Evolutionary conservation across 2,113 vertebrate genomes (phyloP).

Genomic region (Axis porcinus): DNA sequence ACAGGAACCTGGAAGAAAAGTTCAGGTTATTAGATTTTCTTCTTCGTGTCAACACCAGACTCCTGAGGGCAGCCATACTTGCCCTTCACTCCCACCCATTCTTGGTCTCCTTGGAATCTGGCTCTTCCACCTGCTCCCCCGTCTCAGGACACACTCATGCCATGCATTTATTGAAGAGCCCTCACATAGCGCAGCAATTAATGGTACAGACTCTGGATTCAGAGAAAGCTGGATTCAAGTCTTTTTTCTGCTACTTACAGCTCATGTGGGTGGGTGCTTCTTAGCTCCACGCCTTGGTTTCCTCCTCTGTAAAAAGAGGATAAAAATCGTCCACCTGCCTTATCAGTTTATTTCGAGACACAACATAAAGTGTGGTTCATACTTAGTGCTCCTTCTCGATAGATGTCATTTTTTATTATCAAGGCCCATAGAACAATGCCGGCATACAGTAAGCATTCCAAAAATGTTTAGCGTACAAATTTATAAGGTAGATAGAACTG

Average conservation of each 20-base stretch:
- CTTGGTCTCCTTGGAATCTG: background rate
- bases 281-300: background rate
- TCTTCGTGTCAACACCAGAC: background rate
- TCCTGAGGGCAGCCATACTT: background rate
- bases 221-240: background rate
- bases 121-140: background rate
- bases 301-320: background rate
- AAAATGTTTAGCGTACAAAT: background rate
- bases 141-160: background rate
- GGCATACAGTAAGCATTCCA: background rate
- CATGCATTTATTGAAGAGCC: fast-evolving
- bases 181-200: background rate
- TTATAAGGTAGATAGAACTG: background rate
- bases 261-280: background rate
- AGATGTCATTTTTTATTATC: background rate
- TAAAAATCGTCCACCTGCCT: background rate
- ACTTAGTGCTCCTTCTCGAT: background rate
- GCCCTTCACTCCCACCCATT: background rate
- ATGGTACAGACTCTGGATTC: background rate
- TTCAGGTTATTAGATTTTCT: background rate
- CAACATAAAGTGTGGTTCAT: background rate
- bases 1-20: background rate
- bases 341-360: background rate
- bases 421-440: background rate
- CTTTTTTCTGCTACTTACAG: background rate